phyloP scores from a whole-genome alignment of 2,797 vertebrate genomes.

The Tenualosa thibaudeaui region DNA sequence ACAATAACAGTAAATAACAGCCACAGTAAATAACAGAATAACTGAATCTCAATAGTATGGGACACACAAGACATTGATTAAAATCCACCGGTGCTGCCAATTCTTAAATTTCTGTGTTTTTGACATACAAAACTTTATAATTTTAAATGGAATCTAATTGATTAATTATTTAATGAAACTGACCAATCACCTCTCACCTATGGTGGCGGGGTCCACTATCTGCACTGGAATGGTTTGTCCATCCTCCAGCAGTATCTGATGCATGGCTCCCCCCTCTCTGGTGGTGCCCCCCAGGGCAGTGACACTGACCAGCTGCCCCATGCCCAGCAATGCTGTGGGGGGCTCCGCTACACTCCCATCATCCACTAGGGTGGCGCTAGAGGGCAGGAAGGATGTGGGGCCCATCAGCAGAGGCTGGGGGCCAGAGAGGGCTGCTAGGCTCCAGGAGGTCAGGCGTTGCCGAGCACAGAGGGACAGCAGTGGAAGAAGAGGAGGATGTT shows the following conservation, averaged over 20 bases:
- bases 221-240: conserved; percentile 68
- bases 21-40: too few species aligned
- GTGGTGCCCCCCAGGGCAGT: conserved; percentile 57
- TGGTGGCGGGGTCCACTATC: conserved; percentile 63
- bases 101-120: neutral
- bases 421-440: conserved; percentile 52
- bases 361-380: conserved; percentile 53
- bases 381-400: conserved; percentile 64
- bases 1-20: too few species aligned
- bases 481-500: conserved; percentile 55
- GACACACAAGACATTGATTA: neutral
- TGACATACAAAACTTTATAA: neutral
- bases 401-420: conserved; percentile 59
- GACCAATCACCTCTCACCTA: conserved; percentile 57
- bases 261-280: conserved; percentile 56
- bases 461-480: neutral
- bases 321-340: conserved; percentile 54
- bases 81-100: neutral
- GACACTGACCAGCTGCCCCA: conserved; percentile 68
- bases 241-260: conserved; percentile 71
- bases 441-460: conserved; percentile 57
- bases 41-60: too few species aligned
- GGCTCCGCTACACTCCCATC: conserved; percentile 54
- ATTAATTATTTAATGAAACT: neutral
- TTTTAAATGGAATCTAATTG: too few species aligned